phyloP scores from a whole-genome alignment of 1,140 invertebrate genomes.

The Cylas formicarius region DNA sequence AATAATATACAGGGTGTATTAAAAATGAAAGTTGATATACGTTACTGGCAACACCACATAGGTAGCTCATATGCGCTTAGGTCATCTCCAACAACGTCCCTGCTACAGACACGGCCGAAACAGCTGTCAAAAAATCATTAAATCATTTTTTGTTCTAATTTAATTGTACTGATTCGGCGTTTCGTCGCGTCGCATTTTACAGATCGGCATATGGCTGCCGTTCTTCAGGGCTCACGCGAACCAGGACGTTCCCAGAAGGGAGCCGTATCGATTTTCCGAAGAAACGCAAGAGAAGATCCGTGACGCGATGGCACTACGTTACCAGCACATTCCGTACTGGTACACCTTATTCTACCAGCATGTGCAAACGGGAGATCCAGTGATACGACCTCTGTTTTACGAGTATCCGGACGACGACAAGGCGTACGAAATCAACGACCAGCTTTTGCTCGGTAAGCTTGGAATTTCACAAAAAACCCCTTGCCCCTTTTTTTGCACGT shows the following conservation, averaged over 20 bases:
- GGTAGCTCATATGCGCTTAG: too few relatives aligned
- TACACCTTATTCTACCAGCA: conserved; percentile 92
- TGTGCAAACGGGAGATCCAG: conserved; percentile 67
- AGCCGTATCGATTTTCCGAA: conserved; percentile 88
- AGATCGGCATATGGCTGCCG: conserved; percentile 53
- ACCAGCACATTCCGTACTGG: conserved; percentile 85
- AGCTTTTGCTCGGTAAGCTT: conserved; percentile 67
- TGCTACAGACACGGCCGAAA: too few relatives aligned
- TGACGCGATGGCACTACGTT: conserved; percentile 70
- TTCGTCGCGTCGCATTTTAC: conserved; percentile 50
- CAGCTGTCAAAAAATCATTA: too few relatives aligned
- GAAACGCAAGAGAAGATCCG: conserved; percentile 65
- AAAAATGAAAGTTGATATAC: too few relatives aligned
- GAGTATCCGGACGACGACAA: conserved; percentile 77
- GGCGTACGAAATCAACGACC: conserved; percentile 74
- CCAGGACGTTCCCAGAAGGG: conserved; percentile 86
- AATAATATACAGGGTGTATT: too few relatives aligned
- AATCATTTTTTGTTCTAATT: too few relatives aligned
- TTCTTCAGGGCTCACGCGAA: conserved; percentile 55
- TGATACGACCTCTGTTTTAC: conserved; percentile 82
- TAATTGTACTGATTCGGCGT: too few relatives aligned
- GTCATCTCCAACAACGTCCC: too few relatives aligned
- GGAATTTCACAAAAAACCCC: not conserved
- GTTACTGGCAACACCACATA: too few relatives aligned
- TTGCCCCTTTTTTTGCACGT: conserved; percentile 1